Percentiles rank a stretch among this genome's conserved stretches.
These are phyloP conservation scores for Xenopus laevis DNA, from an alignment of 2,113 vertebrate species.

Conservation along the genomic window DNA sequence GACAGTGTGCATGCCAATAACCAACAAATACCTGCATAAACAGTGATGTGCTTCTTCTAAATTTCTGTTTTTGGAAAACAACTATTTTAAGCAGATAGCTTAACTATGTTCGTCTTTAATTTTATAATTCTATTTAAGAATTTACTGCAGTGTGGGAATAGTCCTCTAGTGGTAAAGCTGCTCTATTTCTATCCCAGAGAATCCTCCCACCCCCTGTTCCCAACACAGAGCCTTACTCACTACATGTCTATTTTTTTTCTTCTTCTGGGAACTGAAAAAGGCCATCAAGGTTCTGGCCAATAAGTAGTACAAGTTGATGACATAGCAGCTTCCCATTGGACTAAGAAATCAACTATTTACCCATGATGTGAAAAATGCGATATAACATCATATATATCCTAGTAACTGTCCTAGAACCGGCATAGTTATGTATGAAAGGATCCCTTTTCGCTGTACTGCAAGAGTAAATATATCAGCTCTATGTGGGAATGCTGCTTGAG, in stretches of 20 bases:
- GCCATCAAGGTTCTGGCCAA: neutral
- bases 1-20: no score
- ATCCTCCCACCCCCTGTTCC: neutral
- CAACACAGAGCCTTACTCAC: neutral
- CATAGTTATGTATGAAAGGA: neutral
- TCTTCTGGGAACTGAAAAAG: conserved; percentile 5
- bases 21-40: no score
- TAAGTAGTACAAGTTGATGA: neutral
- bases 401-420: neutral
- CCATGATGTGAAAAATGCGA: no score
- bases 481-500: conserved; percentile 48
- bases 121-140: conserved; percentile 1
- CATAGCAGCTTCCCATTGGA: conserved; percentile 9
- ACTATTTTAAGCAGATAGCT: neutral
- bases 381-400: neutral
- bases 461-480: neutral
- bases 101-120: neutral
- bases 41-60: no score
- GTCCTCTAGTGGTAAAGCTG: conserved; percentile 1
- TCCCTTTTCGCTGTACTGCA: neutral
- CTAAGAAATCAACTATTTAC: neutral
- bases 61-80: neutral
- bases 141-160: conserved; percentile 1
- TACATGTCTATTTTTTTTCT: neutral
- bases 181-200: neutral